phyloP scores from a whole-genome alignment of 1,140 invertebrate species.

The Caenorhabditis tropicalis region DNA sequence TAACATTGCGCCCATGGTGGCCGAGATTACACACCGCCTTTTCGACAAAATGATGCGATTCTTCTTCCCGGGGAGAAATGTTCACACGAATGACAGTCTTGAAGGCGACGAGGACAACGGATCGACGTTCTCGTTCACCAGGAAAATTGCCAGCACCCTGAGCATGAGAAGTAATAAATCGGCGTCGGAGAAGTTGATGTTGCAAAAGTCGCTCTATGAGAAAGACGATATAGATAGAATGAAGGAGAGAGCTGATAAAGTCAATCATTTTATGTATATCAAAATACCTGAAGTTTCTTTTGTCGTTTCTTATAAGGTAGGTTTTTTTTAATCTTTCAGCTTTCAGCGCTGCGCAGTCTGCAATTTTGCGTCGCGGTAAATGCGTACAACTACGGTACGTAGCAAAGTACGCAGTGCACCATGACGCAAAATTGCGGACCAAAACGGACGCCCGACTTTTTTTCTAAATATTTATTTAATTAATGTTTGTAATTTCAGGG shows the following conservation, averaged over 20 bases:
- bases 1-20: slow-evolving; percentile 85
- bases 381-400: too few species aligned
- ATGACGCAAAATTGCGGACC: too few species aligned
- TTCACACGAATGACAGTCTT: slow-evolving; percentile 73
- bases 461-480: too few species aligned
- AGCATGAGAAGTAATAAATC: slow-evolving; percentile 49
- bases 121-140: slow-evolving; percentile 52
- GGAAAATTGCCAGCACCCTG: slow-evolving; percentile 42
- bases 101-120: slow-evolving; percentile 42
- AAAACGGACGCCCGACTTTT: too few species aligned
- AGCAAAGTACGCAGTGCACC: too few species aligned
- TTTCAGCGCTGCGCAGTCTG: too few species aligned
- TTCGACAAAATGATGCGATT: slow-evolving; percentile 96
- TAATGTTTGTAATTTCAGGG: too few species aligned
- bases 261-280: slow-evolving; percentile 97
- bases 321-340: not conserved
- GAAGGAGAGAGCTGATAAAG: slow-evolving; percentile 97
- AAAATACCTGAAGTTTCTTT: slow-evolving; percentile 95
- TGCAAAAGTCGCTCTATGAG: slow-evolving; percentile 64
- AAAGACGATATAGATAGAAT: slow-evolving; percentile 95
- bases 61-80: slow-evolving; percentile 95
- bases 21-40: slow-evolving; percentile 93
- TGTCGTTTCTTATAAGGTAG: slow-evolving; percentile 85
- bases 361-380: too few species aligned
- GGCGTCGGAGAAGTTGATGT: not conserved